Conservation (phyloP, 1,140 invertebrate species). For the Temnothorax nylanderi region DNA sequence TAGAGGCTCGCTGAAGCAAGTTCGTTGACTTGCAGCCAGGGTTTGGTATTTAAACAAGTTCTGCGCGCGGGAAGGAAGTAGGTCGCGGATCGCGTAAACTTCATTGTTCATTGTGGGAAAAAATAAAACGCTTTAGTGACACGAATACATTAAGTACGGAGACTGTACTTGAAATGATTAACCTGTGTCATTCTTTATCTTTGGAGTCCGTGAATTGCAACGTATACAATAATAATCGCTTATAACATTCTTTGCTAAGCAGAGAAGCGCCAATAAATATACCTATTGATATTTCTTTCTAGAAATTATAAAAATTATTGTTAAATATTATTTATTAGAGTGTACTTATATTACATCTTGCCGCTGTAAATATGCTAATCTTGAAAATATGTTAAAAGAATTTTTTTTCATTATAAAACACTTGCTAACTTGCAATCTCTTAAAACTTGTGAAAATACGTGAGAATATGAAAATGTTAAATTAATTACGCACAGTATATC, state of each 20-base stretch:
- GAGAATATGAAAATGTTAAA: not conserved
- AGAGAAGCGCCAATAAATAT: not conserved
- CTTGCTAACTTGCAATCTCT: not conserved
- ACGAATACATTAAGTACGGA: not conserved
- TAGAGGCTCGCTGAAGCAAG: not conserved
- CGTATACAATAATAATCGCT: not conserved
- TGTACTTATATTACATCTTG: not conserved
- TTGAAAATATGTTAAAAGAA: not conserved
- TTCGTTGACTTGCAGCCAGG: not conserved
- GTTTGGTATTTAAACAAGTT: conserved; percentile 27
- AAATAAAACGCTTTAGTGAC: not conserved
- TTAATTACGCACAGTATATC: not conserved
- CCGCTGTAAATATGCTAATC: not conserved
- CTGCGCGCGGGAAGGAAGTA: not conserved
- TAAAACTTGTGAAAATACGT: not conserved
- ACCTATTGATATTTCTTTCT: not conserved
- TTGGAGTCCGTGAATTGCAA: not conserved
- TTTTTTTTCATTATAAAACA: not conserved
- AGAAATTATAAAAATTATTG: not conserved
- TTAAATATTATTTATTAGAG: not conserved
- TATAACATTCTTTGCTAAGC: not conserved
- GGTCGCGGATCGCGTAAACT: not conserved
- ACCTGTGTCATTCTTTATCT: not conserved
- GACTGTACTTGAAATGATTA: not conserved
- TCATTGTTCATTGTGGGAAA: not conserved